Evolutionary conservation across 2,797 vertebrate genomes (phyloP), one percentile per base, ranked within the genome.

Genomic region (Spinus pinus): DNA sequence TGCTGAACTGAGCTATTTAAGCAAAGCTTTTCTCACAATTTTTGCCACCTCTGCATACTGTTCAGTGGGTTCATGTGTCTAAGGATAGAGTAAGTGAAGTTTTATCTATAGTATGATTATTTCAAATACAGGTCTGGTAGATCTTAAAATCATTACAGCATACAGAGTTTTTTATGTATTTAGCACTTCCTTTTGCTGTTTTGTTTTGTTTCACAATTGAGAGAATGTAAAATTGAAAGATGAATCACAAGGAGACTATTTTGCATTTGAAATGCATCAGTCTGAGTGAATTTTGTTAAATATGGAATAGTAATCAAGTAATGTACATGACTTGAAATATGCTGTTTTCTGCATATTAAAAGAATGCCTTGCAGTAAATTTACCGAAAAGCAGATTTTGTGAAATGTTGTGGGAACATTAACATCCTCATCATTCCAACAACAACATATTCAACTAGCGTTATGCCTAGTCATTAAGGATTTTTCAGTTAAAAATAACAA

Each of bases 201-300:
- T 93, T 88, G n/a, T 86, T 94, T 94, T 95, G 49, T 93, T 95
- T 90, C 83, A 82, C 88, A 82, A 86, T 92, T 93, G 81, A 54
- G 60, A 37, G 74, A 82, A 92, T 44, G 39, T 88, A 95, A 90
- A 86, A 88, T 82, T 92, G 80, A 77, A 92, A 86, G 86, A 93
- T 93, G 86, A 88, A 94, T 97, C 86, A 80, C 60, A 49, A 60
- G 72, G 90, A 70, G 49, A 88, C 88, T 95, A 8, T 73, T 96
- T 96, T 90, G 67, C 90, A 97, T 94, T 94, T 92, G 74, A 87
- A 95, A 95, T 93, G 65, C 81, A 94, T 94, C 92, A 86, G 86
- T 93, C 71, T 77, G 82, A 93, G 67, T 87, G 92, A 93, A 71
- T 97, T 96, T 93, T 53, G 56, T 91, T 91, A 96, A 92, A 87